Conservation (phyloP, 2,888 invertebrate genomes). For the Cylloceria caligata region DNA sequence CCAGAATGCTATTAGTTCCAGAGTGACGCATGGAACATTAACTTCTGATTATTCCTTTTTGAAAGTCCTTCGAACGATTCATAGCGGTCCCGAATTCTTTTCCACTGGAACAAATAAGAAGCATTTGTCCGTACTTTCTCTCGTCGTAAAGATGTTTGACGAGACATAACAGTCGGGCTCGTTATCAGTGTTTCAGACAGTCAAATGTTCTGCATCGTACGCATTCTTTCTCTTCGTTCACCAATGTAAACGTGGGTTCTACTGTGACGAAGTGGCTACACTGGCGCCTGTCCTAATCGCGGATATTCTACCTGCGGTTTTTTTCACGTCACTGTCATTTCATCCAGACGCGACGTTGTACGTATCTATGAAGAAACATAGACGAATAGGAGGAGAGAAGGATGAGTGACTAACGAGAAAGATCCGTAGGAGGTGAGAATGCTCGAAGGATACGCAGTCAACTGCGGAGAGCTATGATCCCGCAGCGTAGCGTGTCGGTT, state of each 20-base stretch:
- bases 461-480: constrained; percentile 44
- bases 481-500: constrained; percentile 44
- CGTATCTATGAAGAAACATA: constrained; percentile 63
- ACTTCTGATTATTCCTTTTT: not conserved
- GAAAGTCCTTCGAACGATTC: constrained; percentile 3
- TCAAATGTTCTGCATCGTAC: constrained; percentile 46
- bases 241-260: not conserved
- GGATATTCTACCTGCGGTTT: constrained; percentile 63
- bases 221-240: constrained; percentile 26
- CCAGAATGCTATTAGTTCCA: not conserved
- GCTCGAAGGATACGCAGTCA: constrained; percentile 23
- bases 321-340: constrained; percentile 60
- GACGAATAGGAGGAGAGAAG: constrained; percentile 60
- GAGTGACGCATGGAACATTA: constrained; percentile 27
- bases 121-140: constrained; percentile 16
- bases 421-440: constrained; percentile 40
- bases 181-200: constrained; percentile 53
- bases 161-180: constrained; percentile 38
- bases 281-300: constrained; percentile 69
- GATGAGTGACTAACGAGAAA: constrained; percentile 69
- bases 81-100: not conserved
- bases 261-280: constrained; percentile 3
- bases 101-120: not conserved
- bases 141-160: constrained; percentile 37
- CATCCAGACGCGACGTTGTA: constrained; percentile 60